Evolutionary conservation across 2,797 vertebrate species (phyloP).

Genomic region (Psittacula derbiana): DNA sequence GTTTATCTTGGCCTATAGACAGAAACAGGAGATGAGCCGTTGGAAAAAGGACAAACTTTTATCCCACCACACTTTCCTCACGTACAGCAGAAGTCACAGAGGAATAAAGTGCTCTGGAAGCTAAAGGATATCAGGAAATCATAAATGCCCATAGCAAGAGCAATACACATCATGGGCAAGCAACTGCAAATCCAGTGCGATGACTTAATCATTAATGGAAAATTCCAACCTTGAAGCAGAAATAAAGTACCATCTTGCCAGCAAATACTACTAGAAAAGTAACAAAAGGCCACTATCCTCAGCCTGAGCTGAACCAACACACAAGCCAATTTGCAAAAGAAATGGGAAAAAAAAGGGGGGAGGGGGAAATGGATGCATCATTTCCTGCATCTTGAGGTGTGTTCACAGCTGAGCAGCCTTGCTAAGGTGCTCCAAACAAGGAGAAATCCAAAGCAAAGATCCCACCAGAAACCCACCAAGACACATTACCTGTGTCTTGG

Average conservation of each 20-base stretch:
- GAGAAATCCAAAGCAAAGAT: neutral
- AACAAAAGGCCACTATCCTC: neutral
- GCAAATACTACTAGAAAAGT: neutral
- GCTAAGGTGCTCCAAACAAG: neutral
- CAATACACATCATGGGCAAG: neutral
- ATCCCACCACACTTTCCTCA: neutral
- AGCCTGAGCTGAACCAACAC: neutral
- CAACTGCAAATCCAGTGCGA: neutral
- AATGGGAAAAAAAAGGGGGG: neutral
- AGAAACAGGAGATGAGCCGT: neutral
- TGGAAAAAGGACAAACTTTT: neutral
- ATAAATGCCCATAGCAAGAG: neutral
- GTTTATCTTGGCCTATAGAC: conserved; percentile 4
- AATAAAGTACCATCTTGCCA: neutral
- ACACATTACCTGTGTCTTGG: neutral
- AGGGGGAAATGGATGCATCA: neutral
- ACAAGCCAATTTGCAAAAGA: neutral
- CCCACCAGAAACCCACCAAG: neutral
- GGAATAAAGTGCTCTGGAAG: neutral
- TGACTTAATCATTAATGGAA: neutral
- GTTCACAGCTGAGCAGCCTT: neutral
- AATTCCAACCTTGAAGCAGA: conserved; percentile 34
- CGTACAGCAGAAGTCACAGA: neutral
- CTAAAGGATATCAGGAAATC: neutral
- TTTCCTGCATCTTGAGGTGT: neutral